Evolutionary conservation across 2,113 vertebrate genomes (phyloP), one percentile per base, ranked within the genome.

Genomic region (Neotragus moschatus): DNA sequence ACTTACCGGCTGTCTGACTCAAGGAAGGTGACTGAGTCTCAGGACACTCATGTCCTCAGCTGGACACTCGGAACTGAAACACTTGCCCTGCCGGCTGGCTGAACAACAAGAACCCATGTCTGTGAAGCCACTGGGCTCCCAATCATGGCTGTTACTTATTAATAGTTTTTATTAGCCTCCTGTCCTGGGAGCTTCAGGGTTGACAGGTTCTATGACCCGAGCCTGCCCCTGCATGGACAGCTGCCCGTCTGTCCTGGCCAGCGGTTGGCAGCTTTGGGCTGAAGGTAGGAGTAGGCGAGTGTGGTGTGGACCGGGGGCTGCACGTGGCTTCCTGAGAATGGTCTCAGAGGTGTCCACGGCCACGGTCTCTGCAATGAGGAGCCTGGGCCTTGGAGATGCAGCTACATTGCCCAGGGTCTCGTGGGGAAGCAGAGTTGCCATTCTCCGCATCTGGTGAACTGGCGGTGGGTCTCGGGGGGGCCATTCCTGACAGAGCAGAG

Each of bases 381-480:
- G 17, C 12, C 47, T 0, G 17, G 77, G 66, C 19, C 33, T 14
- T 80, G 4, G 51, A 36, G 60, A 25, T 11, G 33, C 26, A 5
- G 49, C 36, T 28, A 1, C 0, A 8, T 5, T 5, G 14, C 61
- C 36, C 33, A 16, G 16, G 4, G 77, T 85, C 39, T 30, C 12
- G 0, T 12, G 2, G 5, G 19, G n/a, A n/a, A 73, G 19, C 19
- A 39, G n/a, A 39, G 36, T 73, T 3, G 2, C 66, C n/a, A 2
- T 5, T 23, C 0, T 0, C 19, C 0, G 0, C 12, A 0, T 25
- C 43, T 11, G 4, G 2, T 2, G 30, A 25, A 3, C 7, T 2
- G 7, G 26, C 1, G 0, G n/a, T 49, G 45, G 30, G 28, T 17
- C 43, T 17, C 5, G 0, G 47, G 11, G 14, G 17, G 6, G 14